Conservation (phyloP, 1,140 invertebrate species). For the Danaus plexippus region DNA sequence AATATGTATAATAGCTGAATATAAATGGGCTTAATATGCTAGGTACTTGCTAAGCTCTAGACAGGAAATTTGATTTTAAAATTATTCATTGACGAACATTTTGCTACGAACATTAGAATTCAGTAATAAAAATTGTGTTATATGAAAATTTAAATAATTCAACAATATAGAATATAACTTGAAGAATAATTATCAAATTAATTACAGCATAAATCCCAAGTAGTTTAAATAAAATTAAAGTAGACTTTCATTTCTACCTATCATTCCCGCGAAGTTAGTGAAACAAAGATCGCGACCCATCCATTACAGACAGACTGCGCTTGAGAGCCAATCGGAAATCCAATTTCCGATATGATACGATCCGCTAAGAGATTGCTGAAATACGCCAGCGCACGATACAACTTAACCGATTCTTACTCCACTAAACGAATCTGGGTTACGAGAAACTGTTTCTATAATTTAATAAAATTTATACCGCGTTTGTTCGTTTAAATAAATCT, state of each 20-base stretch:
- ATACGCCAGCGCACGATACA: constrained; percentile 33
- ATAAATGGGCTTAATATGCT: constrained; percentile 5
- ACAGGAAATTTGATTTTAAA: constrained; percentile 8
- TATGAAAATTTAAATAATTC: too few relatives aligned
- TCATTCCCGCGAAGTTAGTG: constrained; percentile 31
- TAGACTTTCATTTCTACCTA: too few relatives aligned
- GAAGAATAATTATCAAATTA: too few relatives aligned
- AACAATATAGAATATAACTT: too few relatives aligned
- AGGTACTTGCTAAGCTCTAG: constrained; percentile 1
- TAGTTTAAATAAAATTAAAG: too few relatives aligned
- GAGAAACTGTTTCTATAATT: constrained; percentile 1
- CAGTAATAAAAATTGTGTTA: too few relatives aligned
- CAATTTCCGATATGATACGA: constrained; percentile 44
- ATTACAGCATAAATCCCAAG: too few relatives aligned
- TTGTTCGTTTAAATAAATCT: background rate
- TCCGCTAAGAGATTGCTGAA: constrained; percentile 57
- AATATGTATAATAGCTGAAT: constrained; percentile 6
- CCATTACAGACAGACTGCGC: constrained; percentile 43
- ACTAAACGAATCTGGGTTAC: constrained; percentile 15
- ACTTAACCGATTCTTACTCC: constrained; percentile 29
- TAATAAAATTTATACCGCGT: too few relatives aligned
- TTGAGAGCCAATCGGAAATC: constrained; percentile 58
- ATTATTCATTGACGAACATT: too few relatives aligned
- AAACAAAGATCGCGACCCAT: constrained; percentile 36
- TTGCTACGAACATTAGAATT: too few relatives aligned